phyloP scores from a whole-genome alignment of 2,888 invertebrate genomes.

The Tiphia femorata region DNA sequence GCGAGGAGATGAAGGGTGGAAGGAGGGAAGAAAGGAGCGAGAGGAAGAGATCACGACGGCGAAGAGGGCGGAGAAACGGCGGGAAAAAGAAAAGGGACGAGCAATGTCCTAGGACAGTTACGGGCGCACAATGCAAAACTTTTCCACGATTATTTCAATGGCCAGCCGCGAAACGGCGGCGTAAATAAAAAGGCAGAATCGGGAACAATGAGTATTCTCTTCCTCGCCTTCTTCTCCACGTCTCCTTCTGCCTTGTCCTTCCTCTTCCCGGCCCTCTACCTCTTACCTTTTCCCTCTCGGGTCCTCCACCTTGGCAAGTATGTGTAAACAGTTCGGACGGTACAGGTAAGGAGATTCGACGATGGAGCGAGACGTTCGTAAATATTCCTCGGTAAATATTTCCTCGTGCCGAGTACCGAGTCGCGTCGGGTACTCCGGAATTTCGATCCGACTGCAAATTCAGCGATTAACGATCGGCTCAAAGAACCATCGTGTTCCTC shows the following conservation, averaged over 20 bases:
- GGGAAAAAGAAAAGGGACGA: conserved; percentile 21
- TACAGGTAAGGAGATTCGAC: conserved; percentile 12
- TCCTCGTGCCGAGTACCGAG: not conserved
- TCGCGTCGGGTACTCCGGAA: too few species aligned
- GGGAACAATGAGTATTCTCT: conserved; percentile 32
- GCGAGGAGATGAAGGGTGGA: not conserved
- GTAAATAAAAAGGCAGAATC: conserved; percentile 31
- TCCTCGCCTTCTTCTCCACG: conserved; percentile 14
- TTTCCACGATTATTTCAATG: conserved; percentile 38
- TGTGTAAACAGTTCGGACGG: conserved; percentile 33
- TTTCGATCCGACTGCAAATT: too few species aligned
- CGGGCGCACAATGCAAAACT: conserved; percentile 32
- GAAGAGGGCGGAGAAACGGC: conserved; percentile 2
- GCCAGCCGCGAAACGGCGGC: conserved; percentile 26
- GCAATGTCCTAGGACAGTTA: conserved; percentile 40
- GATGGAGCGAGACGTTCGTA: conserved; percentile 1
- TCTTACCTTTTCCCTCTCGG: not conserved
- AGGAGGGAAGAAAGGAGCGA: not conserved
- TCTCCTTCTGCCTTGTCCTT: conserved; percentile 14
- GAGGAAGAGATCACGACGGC: not conserved
- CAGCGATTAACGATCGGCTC: too few species aligned
- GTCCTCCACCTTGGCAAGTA: conserved; percentile 12
- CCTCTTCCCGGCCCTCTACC: conserved; percentile 17
- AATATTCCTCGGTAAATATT: conserved; percentile 14
- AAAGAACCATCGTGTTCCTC: too few species aligned